A percentile compares a stretch with the other conserved stretches of the same genome.
phyloP scores from a whole-genome alignment of 2,113 vertebrate species.

The Melierax canorus region DNA sequence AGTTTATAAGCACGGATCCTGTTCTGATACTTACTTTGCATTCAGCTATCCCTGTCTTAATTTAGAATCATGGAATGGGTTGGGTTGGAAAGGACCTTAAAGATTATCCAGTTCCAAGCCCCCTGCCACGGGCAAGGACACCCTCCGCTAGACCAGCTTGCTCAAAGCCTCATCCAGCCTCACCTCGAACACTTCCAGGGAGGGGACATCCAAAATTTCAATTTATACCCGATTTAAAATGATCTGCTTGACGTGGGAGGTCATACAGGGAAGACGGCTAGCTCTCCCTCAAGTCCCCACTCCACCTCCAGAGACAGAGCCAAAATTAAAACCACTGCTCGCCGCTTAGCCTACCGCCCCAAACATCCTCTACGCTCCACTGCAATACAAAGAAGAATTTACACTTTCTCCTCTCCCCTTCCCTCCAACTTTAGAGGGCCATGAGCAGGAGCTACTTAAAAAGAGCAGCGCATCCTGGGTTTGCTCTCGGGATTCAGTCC shows the following conservation, averaged over 20 bases:
- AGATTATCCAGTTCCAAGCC: rapidly evolving
- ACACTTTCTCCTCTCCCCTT: background rate
- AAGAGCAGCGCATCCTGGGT: background rate
- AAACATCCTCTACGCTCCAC: background rate
- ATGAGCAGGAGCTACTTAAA: background rate
- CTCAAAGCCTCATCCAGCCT: background rate
- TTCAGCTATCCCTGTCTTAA: background rate
- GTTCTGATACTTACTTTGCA: background rate
- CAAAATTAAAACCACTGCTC: background rate
- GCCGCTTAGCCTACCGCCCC: rapidly evolving
- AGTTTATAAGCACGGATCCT: background rate
- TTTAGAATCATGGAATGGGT: background rate
- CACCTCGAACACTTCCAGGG: background rate
- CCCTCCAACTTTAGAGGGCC: background rate
- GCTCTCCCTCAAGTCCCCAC: background rate
- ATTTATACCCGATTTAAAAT: background rate
- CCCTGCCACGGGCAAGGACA: background rate
- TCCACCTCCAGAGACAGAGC: background rate
- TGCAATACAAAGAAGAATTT: background rate
- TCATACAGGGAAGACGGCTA: background rate
- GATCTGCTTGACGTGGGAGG: background rate
- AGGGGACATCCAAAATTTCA: background rate
- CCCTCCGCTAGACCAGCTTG: background rate
- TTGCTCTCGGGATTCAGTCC: background rate
- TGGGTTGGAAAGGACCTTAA: background rate